Percentiles rank a stretch among this genome's conserved stretches.
These are phyloP conservation scores for Arctocebus calabarensis DNA, from an alignment of 2,797 vertebrate species.

Conservation along the genomic window DNA sequence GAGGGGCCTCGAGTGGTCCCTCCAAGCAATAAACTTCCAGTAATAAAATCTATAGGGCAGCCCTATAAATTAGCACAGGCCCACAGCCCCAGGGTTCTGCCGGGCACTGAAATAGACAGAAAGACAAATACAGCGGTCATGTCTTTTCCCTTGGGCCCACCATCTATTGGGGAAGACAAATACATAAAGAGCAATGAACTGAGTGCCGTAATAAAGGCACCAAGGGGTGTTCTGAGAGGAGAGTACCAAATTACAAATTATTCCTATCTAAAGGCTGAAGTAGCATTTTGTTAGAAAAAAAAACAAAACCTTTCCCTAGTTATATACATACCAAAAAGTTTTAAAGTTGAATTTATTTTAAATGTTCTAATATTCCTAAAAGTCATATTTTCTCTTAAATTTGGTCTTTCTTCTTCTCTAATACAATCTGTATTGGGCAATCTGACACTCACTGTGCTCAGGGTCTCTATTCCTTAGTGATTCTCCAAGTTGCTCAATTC, in stretches of 20 bases:
- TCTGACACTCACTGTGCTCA: background rate
- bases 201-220: background rate
- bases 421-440: background rate
- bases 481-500: background rate
- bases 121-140: constrained; percentile 64
- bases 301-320: constrained; percentile 24
- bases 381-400: constrained; percentile 32
- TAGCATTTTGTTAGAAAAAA: constrained; percentile 5
- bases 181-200: constrained; percentile 57
- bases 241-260: constrained; percentile 55
- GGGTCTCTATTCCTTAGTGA: background rate
- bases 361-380: constrained; percentile 48
- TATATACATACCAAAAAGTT: constrained; percentile 2
- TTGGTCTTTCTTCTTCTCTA: background rate
- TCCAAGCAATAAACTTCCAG: constrained; percentile 59
- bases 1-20: constrained; percentile 63
- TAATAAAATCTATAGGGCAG: constrained; percentile 55
- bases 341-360: constrained; percentile 62
- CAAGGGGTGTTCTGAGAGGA: constrained; percentile 7
- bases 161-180: constrained; percentile 68
- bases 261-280: constrained; percentile 68
- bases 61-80: constrained; percentile 66
- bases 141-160: constrained; percentile 58
- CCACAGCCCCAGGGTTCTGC: constrained; percentile 40
- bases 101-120: constrained; percentile 64